A percentile compares a stretch with the other conserved stretches of the same genome.
phyloP scores from a whole-genome alignment of 2,888 invertebrate species.

The Palloptera scutellata region DNA sequence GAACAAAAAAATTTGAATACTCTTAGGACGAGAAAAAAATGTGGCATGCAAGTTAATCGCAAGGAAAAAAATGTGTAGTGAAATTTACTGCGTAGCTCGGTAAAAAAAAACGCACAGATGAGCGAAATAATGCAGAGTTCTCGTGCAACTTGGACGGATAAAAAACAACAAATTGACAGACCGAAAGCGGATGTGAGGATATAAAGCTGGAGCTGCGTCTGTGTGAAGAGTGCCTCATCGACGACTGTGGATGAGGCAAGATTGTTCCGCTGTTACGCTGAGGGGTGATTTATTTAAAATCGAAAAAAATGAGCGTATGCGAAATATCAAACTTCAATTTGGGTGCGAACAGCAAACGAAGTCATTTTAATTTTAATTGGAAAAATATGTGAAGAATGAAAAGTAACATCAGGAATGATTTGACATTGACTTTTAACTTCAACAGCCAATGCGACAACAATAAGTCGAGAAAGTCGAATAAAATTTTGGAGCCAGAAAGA shows the following conservation, averaged over 20 bases:
- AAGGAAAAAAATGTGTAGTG: conserved; percentile 45
- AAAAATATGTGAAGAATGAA: conserved; percentile 56
- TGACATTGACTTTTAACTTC: conserved; percentile 2
- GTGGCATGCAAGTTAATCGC: conserved; percentile 58
- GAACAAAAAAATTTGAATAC: conserved; percentile 39
- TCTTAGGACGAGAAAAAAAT: conserved; percentile 18
- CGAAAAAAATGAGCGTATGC: conserved; percentile 20
- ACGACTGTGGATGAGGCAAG: conserved; percentile 13
- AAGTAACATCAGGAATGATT: conserved; percentile 29
- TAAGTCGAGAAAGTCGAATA: too few relatives aligned
- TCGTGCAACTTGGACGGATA: background rate
- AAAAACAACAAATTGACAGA: conserved; percentile 20
- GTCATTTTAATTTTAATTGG: conserved; percentile 54
- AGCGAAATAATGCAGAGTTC: conserved; percentile 23
- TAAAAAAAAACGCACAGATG: conserved; percentile 43
- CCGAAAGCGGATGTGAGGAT: conserved; percentile 1
- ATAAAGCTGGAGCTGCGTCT: too few relatives aligned
- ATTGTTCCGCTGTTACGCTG: conserved; percentile 39
- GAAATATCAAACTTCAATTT: conserved; percentile 1
- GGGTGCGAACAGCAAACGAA: background rate
- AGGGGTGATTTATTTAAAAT: conserved; percentile 53
- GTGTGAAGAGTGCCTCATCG: background rate
- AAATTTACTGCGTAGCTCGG: conserved; percentile 31
- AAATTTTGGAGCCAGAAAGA: too few relatives aligned
- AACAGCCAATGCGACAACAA: too few relatives aligned